Base-by-base conservation (phyloP, 2,888 invertebrate species). In the Lissocephala sabroskyi region DNA sequence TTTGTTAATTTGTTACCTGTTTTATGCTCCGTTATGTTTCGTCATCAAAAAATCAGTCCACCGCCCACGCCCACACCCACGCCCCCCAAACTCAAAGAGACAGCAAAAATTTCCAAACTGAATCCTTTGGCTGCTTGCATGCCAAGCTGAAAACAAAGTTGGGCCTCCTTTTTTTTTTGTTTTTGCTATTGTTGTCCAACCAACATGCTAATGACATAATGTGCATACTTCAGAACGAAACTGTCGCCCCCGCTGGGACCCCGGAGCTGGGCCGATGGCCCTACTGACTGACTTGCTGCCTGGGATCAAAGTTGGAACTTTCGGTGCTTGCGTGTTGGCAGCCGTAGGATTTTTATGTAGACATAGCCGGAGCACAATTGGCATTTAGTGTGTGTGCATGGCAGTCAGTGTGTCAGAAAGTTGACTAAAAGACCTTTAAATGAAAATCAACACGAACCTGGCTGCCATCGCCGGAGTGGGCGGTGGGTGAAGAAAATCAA, bases 381-480 rank as follows among this genome's bases (percentile, higher is more conserved):
- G 41, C 59, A 65, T 53, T 5, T 23, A 23, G 23, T 23, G 7
- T 7, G 7, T 23, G 23, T n/a, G 16, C 16, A 76, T 78, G 74
- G 73, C 65, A 70, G 77, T 65, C 65, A 76, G 64, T 71, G 76
- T 79, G 73, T 79, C 73, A 79, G 79, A 65, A 73, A 76, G 73
- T 74, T 71, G 74, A 65, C 68, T 79, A 79, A 79, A 76, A 76
- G 68, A 79, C 79, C 77, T 77, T 74, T 74, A 74, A 74, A 74
- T 77, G 74, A 74, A 79, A 71, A 65, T 61, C 79, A 73, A 63
- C 74, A 74, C 74, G 74, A 74, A 74, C 66, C 53, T 42, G 43
- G 45, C 41, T 57, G 49, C 53, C 54, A 55, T 13, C 30, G 30
- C 30, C n/a, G 1, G 2, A 32, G 30, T 9, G 13, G 13, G 63